phyloP scores from a whole-genome alignment of 2,113 vertebrate genomes.

The Galeopterus variegatus region DNA sequence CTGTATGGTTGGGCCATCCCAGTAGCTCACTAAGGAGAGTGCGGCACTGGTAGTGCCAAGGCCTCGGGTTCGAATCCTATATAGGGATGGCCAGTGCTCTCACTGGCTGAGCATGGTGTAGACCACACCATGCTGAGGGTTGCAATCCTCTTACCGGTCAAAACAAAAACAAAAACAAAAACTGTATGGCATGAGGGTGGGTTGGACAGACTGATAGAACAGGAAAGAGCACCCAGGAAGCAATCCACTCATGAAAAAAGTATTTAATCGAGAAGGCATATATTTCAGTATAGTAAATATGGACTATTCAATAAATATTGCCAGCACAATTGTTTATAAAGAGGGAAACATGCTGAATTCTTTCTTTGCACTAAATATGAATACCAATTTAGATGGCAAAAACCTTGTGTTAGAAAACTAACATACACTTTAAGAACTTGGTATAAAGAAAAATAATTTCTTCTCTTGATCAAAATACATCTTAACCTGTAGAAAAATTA shows the following conservation, averaged over 20 bases:
- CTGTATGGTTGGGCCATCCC: background rate
- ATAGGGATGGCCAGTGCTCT: too few relatives aligned
- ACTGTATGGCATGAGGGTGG: background rate
- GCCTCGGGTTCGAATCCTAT: too few relatives aligned
- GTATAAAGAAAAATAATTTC: background rate
- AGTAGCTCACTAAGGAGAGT: too few relatives aligned
- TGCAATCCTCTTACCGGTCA: too few relatives aligned
- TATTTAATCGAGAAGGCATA: background rate
- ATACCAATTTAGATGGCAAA: background rate
- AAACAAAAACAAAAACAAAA: background rate
- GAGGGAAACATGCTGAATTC: background rate
- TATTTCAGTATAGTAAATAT: background rate
- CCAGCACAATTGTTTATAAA: background rate
- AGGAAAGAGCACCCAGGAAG: background rate
- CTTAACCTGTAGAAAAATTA: background rate
- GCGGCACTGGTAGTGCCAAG: too few relatives aligned
- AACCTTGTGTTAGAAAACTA: background rate
- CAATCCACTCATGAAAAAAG: background rate
- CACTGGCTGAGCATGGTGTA: too few relatives aligned
- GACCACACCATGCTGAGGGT: too few relatives aligned
- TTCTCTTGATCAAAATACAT: background rate
- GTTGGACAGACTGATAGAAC: background rate
- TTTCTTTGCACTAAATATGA: background rate
- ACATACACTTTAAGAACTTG: too few relatives aligned
- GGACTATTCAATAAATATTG: background rate